Base-by-base conservation (phyloP, 2,113 vertebrate species). In the Mola mola region DNA sequence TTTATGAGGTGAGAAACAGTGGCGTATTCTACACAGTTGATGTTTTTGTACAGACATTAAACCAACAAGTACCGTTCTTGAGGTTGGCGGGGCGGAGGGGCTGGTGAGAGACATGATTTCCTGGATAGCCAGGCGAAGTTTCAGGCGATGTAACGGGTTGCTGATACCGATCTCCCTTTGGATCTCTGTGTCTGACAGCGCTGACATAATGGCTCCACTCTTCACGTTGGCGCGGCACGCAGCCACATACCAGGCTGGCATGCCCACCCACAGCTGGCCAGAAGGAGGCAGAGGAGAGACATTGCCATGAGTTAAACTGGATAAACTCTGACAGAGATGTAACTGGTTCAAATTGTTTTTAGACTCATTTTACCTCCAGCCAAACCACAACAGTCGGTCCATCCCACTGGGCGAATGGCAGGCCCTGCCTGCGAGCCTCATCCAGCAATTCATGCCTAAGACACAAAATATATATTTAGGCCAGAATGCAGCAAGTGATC, bases 231-330 rank as follows among this genome's bases (percentile, higher is more conserved):
- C 97, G 19, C 97, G 92, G 72, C 97, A 99, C 0, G 97, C 97
- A 0, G 97, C 97, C 81, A 99, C 97, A 1, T 98, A 99, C 97
- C 97, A 99, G 52, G 97, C 96, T 0, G 97, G 97, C 97, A 99
- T 99, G 22, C 97, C 97, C 26, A 99, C 97, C 97, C 97, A 99
- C 60, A 99, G 93, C 97, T 98, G 86, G 0, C 47, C 24, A 26
- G 11, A 49, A 3, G 42, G n/a, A 33, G 41, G 22, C 41, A 60
- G 29, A 22, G 0, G 3, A 31, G 2, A 4, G 2, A 10, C 0
- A 16, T 25, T 1, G 13, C n/a, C n/a, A n/a, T n/a, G n/a, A n/a
- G n/a, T 64, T 28, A 26, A 48, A 16, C 8, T 8, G 16, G 31
- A 24, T 22, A 33, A 33, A 33, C 29, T 11, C 25, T 29, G 12